phyloP scores from a whole-genome alignment of 2,888 invertebrate species.

The Calameuta idolon region DNA sequence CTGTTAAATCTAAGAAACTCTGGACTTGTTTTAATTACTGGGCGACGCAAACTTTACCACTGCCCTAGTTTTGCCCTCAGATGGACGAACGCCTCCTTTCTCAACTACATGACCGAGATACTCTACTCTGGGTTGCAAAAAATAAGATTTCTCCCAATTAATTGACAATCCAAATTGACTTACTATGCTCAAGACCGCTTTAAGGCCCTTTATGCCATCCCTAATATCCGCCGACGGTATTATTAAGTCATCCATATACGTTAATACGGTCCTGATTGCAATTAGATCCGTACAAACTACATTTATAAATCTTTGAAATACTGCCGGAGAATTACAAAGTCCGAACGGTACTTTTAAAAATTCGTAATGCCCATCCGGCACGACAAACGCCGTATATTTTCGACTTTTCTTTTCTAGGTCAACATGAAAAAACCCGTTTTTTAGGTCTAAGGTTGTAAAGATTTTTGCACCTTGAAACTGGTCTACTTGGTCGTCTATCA shows the following conservation, averaged over 20 bases:
- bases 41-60: conserved; percentile 19
- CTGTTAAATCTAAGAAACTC: conserved; percentile 16
- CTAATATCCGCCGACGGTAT: conserved; percentile 18
- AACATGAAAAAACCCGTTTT: conserved; percentile 35
- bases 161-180: too few relatives aligned
- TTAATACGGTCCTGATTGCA: conserved; percentile 16
- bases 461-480: conserved; percentile 23
- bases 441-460: conserved; percentile 28
- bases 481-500: conserved; percentile 33
- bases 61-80: conserved; percentile 19
- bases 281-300: conserved; percentile 26
- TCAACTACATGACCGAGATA: not conserved
- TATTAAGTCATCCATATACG: conserved; percentile 28
- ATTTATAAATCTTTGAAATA: conserved; percentile 29
- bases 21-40: not conserved
- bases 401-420: conserved; percentile 23
- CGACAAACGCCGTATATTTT: conserved; percentile 32
- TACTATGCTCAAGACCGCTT: not conserved
- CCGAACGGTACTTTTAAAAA: conserved; percentile 32
- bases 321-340: conserved; percentile 28
- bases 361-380: conserved; percentile 25
- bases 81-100: conserved; percentile 17
- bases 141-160: too few relatives aligned
- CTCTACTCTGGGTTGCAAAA: too few relatives aligned
- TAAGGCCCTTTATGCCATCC: conserved; percentile 23